A percentile compares a stretch with the other conserved stretches of the same genome.
Evolutionary conservation across 2,888 invertebrate genomes (phyloP).

Genomic region (Platerodrilus igneus): DNA sequence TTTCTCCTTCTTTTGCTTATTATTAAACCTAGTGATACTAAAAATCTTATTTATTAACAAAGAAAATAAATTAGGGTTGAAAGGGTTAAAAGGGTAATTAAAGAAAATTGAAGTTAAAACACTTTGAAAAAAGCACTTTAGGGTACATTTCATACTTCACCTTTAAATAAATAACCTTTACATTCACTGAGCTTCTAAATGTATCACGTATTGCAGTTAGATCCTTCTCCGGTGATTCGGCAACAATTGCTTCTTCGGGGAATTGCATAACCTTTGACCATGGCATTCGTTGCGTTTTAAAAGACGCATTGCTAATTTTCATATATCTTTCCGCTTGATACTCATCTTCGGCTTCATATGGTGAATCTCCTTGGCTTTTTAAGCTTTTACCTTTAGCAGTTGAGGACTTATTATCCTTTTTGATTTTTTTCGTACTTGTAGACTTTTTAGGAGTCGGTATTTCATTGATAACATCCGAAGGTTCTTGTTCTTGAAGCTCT

Average conservation of each 20-base stretch:
- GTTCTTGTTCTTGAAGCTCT: slow-evolving; percentile 43
- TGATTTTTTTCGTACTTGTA: slow-evolving; percentile 2
- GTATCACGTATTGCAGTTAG: slow-evolving; percentile 52
- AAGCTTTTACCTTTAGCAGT: slow-evolving; percentile 12
- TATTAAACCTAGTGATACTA: too few relatives aligned
- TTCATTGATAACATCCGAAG: slow-evolving; percentile 18
- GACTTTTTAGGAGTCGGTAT: slow-evolving; percentile 26
- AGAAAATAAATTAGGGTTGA: too few relatives aligned
- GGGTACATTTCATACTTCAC: too few relatives aligned
- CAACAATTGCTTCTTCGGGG: slow-evolving; percentile 50
- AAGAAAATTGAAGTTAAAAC: too few relatives aligned
- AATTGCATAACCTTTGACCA: slow-evolving; percentile 56
- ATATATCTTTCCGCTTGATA: slow-evolving; percentile 27
- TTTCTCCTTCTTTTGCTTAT: too few relatives aligned
- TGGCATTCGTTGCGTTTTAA: slow-evolving; percentile 50
- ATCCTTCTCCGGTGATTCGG: slow-evolving; percentile 50
- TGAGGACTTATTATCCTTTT: slow-evolving; percentile 7
- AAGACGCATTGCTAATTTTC: slow-evolving; percentile 45
- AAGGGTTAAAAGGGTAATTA: too few relatives aligned
- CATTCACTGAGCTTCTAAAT: slow-evolving; percentile 51
- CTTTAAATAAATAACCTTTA: slow-evolving; percentile 52
- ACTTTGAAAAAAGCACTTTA: neutral
- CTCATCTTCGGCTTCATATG: slow-evolving; percentile 36
- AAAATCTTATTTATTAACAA: too few relatives aligned
- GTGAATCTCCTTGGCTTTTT: slow-evolving; percentile 12